These are phyloP conservation scores for Siphamia tubifer DNA, from an alignment of 2,113 vertebrate species.

Conservation along the genomic window DNA sequence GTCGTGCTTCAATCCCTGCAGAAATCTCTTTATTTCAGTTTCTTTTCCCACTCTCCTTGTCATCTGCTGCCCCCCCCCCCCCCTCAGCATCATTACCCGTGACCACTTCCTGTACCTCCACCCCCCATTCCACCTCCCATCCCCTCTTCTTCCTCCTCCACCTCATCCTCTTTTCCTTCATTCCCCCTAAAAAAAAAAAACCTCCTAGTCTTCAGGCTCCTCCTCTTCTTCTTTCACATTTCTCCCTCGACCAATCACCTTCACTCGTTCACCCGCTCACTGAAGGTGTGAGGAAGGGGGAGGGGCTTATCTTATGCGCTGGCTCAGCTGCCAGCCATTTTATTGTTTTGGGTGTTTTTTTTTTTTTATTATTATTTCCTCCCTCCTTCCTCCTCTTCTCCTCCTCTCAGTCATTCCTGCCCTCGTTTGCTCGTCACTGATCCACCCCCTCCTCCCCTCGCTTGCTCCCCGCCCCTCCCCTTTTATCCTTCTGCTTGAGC, in stretches of 20 bases:
- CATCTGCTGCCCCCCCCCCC: not conserved
- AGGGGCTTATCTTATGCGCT: conserved; percentile 31
- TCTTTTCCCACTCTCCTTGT: not conserved
- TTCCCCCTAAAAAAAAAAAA: conserved; percentile 4
- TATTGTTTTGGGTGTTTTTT: conserved; percentile 56
- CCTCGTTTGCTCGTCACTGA: conserved; percentile 35
- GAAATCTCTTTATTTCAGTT: not conserved
- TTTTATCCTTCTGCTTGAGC: conserved; percentile 16
- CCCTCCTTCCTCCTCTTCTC: not conserved
- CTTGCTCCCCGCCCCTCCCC: conserved; percentile 11
- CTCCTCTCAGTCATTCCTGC: conserved; percentile 15
- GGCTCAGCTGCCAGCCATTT: conserved; percentile 60
- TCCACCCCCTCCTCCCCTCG: conserved; percentile 27
- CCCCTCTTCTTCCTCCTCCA: conserved; percentile 32
- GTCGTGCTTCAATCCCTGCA: not conserved
- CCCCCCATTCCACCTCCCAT: conserved; percentile 14
- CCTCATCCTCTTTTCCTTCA: conserved; percentile 16
- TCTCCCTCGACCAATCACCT: conserved; percentile 18
- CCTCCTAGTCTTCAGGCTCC: not conserved
- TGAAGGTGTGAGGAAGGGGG: conserved; percentile 43
- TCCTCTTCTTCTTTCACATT: conserved; percentile 14
- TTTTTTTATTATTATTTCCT: not conserved
- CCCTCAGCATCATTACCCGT: conserved; percentile 44
- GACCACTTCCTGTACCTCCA: conserved; percentile 30
- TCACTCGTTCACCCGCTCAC: not conserved